These are phyloP conservation scores for Ischnus inquisitorius DNA, from an alignment of 2,888 invertebrate species.

Conservation along the genomic window DNA sequence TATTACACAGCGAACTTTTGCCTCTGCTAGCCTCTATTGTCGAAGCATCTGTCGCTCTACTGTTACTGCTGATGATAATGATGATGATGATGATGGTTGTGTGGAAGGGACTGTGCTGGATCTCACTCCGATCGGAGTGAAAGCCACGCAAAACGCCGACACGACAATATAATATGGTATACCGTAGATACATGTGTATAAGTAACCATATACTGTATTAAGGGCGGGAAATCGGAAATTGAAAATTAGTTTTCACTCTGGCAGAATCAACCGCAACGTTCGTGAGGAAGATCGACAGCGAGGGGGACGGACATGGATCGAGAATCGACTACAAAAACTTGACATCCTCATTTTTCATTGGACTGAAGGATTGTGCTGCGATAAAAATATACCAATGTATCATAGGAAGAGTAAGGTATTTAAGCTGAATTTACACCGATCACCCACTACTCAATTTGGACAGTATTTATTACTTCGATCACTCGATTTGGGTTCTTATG, in stretches of 20 bases:
- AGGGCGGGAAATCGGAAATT: constrained; percentile 78
- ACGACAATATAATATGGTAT: constrained; percentile 54
- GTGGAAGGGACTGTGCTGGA: constrained; percentile 42
- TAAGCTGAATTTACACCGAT: neutral
- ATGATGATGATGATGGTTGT: constrained; percentile 14
- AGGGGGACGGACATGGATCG: constrained; percentile 12
- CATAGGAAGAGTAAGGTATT: neutral
- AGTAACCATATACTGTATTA: constrained; percentile 44
- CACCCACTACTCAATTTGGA: neutral
- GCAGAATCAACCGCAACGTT: constrained; percentile 36
- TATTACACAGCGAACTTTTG: constrained; percentile 64
- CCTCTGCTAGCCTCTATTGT: constrained; percentile 74
- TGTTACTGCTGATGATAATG: constrained; percentile 52
- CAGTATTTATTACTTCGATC: constrained; percentile 7
- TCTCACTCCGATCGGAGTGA: constrained; percentile 52
- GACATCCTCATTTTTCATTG: constrained; percentile 24
- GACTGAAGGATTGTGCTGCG: neutral
- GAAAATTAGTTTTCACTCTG: constrained; percentile 73
- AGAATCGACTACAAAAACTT: constrained; percentile 13
- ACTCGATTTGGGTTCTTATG: neutral
- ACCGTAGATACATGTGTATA: neutral
- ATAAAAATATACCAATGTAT: neutral
- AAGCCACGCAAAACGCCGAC: constrained; percentile 68
- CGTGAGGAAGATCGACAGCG: neutral
- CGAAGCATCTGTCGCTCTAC: constrained; percentile 77